Conservation (phyloP, 2,888 invertebrate genomes). For the Drosophila prostipennis region DNA sequence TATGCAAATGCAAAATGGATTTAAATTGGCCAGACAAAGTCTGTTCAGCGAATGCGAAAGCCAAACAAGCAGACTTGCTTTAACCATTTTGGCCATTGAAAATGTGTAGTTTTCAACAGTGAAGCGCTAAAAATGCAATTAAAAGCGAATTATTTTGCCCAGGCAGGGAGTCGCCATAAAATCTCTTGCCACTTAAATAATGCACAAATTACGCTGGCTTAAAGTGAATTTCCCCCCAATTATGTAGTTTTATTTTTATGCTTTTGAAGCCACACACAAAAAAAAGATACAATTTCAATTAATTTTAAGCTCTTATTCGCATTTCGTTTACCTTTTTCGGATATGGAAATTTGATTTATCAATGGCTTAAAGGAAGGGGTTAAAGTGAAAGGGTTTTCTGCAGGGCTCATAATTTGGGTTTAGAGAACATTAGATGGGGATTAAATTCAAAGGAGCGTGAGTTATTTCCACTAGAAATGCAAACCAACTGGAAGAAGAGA, state of each 20-base stretch:
- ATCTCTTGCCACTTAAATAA: slow-evolving; percentile 18
- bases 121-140: slow-evolving; percentile 59
- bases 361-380: slow-evolving; percentile 10
- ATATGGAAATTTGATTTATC: slow-evolving; percentile 41
- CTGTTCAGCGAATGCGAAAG: slow-evolving; percentile 23
- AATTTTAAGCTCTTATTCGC: slow-evolving; percentile 70
- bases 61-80: slow-evolving; percentile 41
- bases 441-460: slow-evolving; percentile 46
- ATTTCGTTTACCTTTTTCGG: slow-evolving; percentile 17
- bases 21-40: slow-evolving; percentile 52
- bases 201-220: slow-evolving; percentile 62
- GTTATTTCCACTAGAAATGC: slow-evolving; percentile 56
- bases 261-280: slow-evolving; percentile 41
- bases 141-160: slow-evolving; percentile 51
- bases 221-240: slow-evolving; percentile 62
- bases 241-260: slow-evolving; percentile 63
- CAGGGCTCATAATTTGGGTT: slow-evolving; percentile 62
- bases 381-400: slow-evolving; percentile 38
- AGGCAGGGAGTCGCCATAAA: neutral
- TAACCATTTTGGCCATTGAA: slow-evolving; percentile 47
- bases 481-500: slow-evolving; percentile 43
- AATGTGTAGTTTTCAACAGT: slow-evolving; percentile 29
- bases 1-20: slow-evolving; percentile 54
- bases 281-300: slow-evolving; percentile 70
- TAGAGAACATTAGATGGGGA: slow-evolving; percentile 60